Evolutionary conservation across 2,888 invertebrate species (phyloP), one percentile per base, ranked within the genome.

Genomic region (Ennomos fuscantarius): DNA sequence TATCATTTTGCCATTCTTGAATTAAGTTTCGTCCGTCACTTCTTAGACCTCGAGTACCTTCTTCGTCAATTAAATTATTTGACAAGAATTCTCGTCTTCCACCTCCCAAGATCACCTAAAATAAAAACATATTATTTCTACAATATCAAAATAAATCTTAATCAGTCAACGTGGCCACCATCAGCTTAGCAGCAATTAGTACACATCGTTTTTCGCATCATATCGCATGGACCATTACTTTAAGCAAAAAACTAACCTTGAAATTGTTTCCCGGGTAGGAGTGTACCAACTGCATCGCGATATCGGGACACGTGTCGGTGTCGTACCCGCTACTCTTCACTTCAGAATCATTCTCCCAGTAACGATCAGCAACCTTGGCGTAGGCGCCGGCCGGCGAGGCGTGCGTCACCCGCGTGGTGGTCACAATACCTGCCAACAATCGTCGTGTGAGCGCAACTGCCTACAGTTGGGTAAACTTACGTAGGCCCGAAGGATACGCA

Each of bases 331-430:
- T 81, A 0, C 62, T 65, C 34, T 93, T 89, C 0, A 74, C 82
- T 76, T 96, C 95, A 68, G 1, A 2, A 24, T 24, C 24, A 24
- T 89, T 93, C 81, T 96, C 96, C 94, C 95, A 96, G 63, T 94
- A 81, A 0, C 96, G 92, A 62, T 94, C 86, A 0, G 95, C 94
- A 0, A 88, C 83, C 72, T 95, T 94, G 0, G 96, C 96, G 75
- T 94, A 96, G 0, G 93, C 84, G 0, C 93, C 94, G 0, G 95
- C 94, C 0, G 96, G 96, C 3, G 96, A 95, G 0, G 96, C 96
- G 79, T 96, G 96, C 0, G 96, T 96, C 0, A 97, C 89, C 51
- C 96, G 92, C 0, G 96, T 95, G 0, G 95, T 96, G 0, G 96
- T 97, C 8, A 96, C 96, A 24, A 66, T 56, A 9, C 62, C 62